Percentiles rank a stretch among this genome's conserved stretches.
These are phyloP conservation scores for Urocyon cinereoargenteus DNA, from an alignment of 2,797 vertebrate genomes.

Conservation along the genomic window DNA sequence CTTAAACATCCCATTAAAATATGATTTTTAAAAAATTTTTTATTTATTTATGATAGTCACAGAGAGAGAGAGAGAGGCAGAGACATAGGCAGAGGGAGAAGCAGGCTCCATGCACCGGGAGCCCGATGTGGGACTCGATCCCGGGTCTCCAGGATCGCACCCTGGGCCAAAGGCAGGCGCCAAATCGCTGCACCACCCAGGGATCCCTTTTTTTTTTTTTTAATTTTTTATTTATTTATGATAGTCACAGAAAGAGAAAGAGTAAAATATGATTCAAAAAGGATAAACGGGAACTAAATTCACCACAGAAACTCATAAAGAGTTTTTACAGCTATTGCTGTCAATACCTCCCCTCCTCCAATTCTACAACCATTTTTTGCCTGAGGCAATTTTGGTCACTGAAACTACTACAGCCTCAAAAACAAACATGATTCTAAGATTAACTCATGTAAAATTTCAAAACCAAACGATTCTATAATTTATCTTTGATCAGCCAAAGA, in stretches of 20 bases:
- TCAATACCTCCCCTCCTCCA: neutral
- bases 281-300: conserved; percentile 1
- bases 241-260: too few species aligned
- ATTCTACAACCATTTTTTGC: neutral
- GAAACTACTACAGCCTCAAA: neutral
- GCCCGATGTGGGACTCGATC: too few species aligned
- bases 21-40: too few species aligned
- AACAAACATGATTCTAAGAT: neutral
- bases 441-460: neutral
- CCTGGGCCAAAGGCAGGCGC: too few species aligned
- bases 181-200: too few species aligned
- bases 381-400: neutral
- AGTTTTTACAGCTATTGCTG: neutral
- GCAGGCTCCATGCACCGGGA: too few species aligned
- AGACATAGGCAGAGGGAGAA: too few species aligned
- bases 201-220: too few species aligned
- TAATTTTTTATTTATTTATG: too few species aligned
- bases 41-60: too few species aligned
- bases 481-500: neutral
- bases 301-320: neutral
- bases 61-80: too few species aligned
- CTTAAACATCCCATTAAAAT: neutral
- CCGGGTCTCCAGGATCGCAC: too few species aligned
- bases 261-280: neutral
- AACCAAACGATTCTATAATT: neutral